phyloP scores from a whole-genome alignment of 2,113 vertebrate genomes.

The Corydoras sp. region DNA sequence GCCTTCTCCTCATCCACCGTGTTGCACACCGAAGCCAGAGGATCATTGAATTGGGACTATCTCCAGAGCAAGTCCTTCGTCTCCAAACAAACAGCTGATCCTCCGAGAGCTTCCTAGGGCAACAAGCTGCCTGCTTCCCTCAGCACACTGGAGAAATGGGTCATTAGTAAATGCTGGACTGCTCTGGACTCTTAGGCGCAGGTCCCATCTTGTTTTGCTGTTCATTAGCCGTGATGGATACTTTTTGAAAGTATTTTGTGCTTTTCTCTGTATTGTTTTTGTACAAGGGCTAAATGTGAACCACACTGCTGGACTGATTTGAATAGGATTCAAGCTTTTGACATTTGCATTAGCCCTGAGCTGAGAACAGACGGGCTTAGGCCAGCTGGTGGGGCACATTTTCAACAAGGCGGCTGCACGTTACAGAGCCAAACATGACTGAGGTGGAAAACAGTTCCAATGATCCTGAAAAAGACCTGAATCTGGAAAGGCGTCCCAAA shows the following conservation, averaged over 20 bases:
- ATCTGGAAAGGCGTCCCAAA: conserved; percentile 44
- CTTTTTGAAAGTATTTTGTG: background rate
- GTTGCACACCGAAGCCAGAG: conserved; percentile 24
- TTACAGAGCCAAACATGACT: conserved; percentile 31
- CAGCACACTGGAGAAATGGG: conserved; percentile 17
- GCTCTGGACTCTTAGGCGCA: conserved; percentile 1
- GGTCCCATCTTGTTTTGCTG: background rate
- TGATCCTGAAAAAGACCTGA: conserved; percentile 35
- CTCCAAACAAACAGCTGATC: conserved; percentile 54
- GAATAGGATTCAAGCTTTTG: conserved; percentile 18
- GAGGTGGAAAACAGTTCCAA: conserved; percentile 51
- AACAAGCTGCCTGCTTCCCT: conserved; percentile 13
- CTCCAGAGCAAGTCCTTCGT: conserved; percentile 58
- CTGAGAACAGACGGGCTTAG: conserved; percentile 14
- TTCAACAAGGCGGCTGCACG: conserved; percentile 9
- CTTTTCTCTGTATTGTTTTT: background rate
- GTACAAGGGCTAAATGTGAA: background rate
- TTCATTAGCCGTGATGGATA: background rate
- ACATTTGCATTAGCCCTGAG: conserved; percentile 22
- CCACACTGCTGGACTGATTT: conserved; percentile 15
- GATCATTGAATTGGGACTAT: conserved; percentile 51
- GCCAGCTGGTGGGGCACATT: background rate
- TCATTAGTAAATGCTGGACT: background rate
- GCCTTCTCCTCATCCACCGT: background rate
- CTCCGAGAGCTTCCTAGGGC: conserved; percentile 34